phyloP scores from a whole-genome alignment of 2,888 invertebrate species.

The Dicycla oo region DNA sequence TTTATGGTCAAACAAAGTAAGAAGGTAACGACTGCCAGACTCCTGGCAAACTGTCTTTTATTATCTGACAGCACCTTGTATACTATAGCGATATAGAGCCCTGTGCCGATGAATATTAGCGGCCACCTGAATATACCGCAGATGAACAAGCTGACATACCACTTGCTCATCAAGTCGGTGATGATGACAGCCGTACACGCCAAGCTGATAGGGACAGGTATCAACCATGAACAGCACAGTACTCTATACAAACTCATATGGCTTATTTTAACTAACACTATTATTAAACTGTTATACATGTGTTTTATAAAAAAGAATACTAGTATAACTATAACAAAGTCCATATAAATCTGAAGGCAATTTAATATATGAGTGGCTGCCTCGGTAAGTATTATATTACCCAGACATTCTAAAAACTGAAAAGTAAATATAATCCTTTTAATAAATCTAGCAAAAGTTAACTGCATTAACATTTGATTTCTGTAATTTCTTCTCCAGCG shows the following conservation, averaged over 20 bases:
- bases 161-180: conserved; percentile 65
- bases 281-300: conserved; percentile 84
- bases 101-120: conserved; percentile 79
- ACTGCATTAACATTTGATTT: conserved; percentile 86
- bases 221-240: conserved; percentile 79
- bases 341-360: conserved; percentile 79
- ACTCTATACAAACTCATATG: conserved; percentile 78
- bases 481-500: conserved; percentile 86
- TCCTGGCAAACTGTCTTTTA: conserved; percentile 81
- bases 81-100: conserved; percentile 78
- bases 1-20: conserved; percentile 83
- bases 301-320: conserved; percentile 85
- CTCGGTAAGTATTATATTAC: conserved; percentile 49
- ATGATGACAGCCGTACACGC: conserved; percentile 71
- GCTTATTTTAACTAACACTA: conserved; percentile 82
- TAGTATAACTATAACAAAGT: conserved; percentile 83
- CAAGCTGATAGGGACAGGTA: conserved; percentile 78
- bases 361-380: conserved; percentile 64
- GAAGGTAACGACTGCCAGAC: conserved; percentile 82
- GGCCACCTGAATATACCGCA: conserved; percentile 84
- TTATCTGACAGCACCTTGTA: conserved; percentile 80
- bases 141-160: conserved; percentile 77
- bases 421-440: conserved; percentile 78
- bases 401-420: conserved; percentile 72
- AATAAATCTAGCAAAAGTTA: conserved; percentile 81